Evolutionary conservation across 2,888 invertebrate species (phyloP).

Genomic region (Patella ulyssiponensis): DNA sequence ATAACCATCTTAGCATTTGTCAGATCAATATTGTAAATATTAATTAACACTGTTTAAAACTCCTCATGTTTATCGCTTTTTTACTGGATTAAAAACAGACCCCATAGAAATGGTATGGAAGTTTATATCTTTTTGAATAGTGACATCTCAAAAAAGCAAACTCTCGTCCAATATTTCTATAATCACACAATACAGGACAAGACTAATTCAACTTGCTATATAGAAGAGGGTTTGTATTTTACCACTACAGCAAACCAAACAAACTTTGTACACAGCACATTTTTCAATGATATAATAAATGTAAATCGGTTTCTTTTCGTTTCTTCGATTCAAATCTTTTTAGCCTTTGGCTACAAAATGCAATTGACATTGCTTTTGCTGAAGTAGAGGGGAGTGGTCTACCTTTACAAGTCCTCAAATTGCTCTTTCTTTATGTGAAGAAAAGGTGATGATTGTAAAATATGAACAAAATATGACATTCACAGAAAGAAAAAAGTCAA

Average conservation of each 20-base stretch:
- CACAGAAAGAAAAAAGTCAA: background rate
- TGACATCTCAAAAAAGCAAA: no score
- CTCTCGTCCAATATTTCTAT: no score
- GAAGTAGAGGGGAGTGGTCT: slow-evolving; percentile 9
- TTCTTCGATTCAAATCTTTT: background rate
- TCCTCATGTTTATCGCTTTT: no score
- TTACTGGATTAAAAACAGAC: no score
- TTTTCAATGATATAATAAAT: slow-evolving; percentile 9
- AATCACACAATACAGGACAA: background rate
- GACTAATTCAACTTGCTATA: background rate
- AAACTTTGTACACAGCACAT: background rate
- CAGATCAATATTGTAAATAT: no score
- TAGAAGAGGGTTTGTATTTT: slow-evolving; percentile 3
- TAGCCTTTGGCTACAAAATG: background rate
- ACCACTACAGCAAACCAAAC: slow-evolving; percentile 5
- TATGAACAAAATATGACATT: slow-evolving; percentile 9
- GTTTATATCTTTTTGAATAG: no score
- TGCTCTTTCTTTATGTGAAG: background rate
- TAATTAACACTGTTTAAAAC: no score
- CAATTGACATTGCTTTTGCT: slow-evolving; percentile 11
- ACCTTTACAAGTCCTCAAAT: background rate
- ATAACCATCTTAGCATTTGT: background rate
- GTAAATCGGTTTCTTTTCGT: slow-evolving; percentile 4
- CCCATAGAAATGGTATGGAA: no score
- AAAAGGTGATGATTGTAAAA: slow-evolving; percentile 4